Percentiles rank a stretch among this genome's conserved stretches.
Conservation (phyloP, 2,113 vertebrate species). For the Malurus melanocephalus region DNA sequence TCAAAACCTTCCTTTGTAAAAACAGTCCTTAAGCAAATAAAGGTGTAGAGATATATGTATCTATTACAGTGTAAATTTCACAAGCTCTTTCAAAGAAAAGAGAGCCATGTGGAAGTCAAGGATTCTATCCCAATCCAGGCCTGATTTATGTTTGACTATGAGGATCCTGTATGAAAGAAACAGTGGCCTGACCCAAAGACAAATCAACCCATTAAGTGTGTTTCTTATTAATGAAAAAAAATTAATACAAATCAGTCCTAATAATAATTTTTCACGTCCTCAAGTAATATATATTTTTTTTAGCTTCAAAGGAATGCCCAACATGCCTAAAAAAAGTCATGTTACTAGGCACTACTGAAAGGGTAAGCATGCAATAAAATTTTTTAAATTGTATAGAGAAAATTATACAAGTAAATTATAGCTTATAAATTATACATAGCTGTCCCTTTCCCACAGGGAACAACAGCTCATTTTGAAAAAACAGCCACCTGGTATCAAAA, state of each 20-base stretch:
- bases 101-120: neutral
- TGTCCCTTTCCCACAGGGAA: neutral
- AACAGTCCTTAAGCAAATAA: neutral
- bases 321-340: neutral
- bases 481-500: neutral
- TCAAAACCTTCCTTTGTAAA: neutral
- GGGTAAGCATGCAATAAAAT: neutral
- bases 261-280: neutral
- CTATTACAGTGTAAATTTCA: neutral
- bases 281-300: neutral
- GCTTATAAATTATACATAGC: neutral
- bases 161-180: neutral
- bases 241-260: neutral
- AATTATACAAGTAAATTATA: constrained; percentile 4
- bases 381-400: neutral
- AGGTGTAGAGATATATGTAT: neutral
- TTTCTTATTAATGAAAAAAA: neutral
- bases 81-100: neutral
- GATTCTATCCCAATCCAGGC: neutral
- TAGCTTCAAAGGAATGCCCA: neutral
- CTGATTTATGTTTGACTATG: neutral
- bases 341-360: neutral
- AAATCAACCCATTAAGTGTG: neutral
- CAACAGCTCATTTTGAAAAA: neutral
- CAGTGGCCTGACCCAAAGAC: neutral